Base-by-base conservation (phyloP, 2,888 invertebrate genomes). In the Andrena bucephala region DNA sequence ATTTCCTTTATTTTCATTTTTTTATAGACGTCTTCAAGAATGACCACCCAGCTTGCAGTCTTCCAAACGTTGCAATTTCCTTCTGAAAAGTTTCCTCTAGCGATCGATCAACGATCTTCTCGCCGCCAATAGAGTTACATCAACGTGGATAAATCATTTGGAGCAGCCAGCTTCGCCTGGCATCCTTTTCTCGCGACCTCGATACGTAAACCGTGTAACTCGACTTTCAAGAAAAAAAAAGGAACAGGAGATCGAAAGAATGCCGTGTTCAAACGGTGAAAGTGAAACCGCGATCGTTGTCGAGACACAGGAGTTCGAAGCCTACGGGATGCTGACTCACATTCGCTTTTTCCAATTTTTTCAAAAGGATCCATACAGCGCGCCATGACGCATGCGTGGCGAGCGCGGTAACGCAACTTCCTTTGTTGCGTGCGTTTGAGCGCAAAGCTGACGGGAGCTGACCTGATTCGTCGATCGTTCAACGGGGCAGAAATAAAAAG, bases 251-350 rank as follows among this genome's bases (percentile, higher is more conserved):
- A 54, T 54, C 42, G 7, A n/a, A 77, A 66, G 78, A 75, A 80
- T 62, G 63, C 48, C 57, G 62, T 31, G 60, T 16, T 65, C 66
- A 66, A 80, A 83, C 36, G 83, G 85, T 83, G 88, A 88, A 88
- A 88, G 87, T 88, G 80, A 88, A 87, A 82, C 78, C 62, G 48
- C 66, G 48, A 66, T 65, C 50, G 74, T 48, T 59, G 29, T n/a
- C 33, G 60, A 68, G 52, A 62, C 65, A 59, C 67, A 10, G 62
- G 27, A 36, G 57, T 73, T 80, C 70, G 77, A 65, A 69, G 87
- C 69, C 67, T 54, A 27, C 66, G 54, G 74, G 75, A 76, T 62
- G 68, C 72, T 83, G 79, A 79, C 68, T 83, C 71, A 65, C 65
- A 33, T 65, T 7, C 31, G 33, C 63, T 62, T 75, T 66, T 59